These are phyloP conservation scores for Heteractis magnifica DNA, from an alignment of 92 coral and sea anemone genomes.

Conservation along the genomic window DNA sequence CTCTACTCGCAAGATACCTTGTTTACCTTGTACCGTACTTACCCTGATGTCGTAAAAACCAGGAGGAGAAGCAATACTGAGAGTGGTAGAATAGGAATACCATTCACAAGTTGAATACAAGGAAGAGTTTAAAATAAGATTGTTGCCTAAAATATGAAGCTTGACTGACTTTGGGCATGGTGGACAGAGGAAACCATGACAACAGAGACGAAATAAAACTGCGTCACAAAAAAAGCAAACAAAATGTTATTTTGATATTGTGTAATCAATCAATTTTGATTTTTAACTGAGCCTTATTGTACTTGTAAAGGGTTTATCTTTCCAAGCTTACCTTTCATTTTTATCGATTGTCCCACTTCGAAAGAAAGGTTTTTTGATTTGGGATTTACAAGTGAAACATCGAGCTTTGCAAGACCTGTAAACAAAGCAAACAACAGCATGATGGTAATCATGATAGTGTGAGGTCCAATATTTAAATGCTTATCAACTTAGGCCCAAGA, in stretches of 20 bases:
- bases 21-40: not conserved
- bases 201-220: conserved; percentile 16
- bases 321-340: not conserved
- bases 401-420: not conserved
- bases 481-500: too few relatives aligned
- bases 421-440: not conserved
- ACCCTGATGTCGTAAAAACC: conserved; percentile 11
- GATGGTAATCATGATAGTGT: too few relatives aligned
- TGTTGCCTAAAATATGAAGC: not conserved
- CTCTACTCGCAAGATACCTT: too few relatives aligned
- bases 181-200: conserved; percentile 19
- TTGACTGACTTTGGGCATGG: conserved; percentile 1
- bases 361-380: not conserved
- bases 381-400: not conserved
- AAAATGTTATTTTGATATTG: not conserved
- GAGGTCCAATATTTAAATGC: too few relatives aligned
- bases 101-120: conserved; percentile 6
- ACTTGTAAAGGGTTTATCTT: not conserved
- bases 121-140: not conserved
- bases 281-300: too few relatives aligned
- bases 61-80: conserved; percentile 1
- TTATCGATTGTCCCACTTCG: not conserved
- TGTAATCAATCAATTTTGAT: too few relatives aligned
- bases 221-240: not conserved
- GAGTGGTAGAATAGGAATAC: not conserved